Conservation (phyloP, 2,113 vertebrate genomes). For the Leiothrix lutea region DNA sequence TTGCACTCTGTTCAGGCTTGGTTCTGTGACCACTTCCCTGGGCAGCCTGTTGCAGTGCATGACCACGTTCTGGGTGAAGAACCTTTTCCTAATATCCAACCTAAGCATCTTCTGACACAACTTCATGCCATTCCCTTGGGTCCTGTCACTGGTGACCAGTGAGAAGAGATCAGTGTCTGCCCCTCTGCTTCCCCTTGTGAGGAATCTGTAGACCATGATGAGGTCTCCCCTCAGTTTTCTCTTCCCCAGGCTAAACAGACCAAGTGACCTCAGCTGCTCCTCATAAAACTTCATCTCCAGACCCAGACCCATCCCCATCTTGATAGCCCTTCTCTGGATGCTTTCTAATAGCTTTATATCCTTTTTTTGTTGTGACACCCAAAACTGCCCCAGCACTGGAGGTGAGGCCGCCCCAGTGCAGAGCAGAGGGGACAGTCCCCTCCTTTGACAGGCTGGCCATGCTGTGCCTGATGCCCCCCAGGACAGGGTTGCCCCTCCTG, state of each 20-base stretch:
- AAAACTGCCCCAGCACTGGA: rapidly evolving
- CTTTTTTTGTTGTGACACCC: too few species aligned
- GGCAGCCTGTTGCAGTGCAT: neutral
- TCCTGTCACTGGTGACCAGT: neutral
- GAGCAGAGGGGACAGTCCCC: neutral
- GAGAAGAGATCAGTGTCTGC: neutral
- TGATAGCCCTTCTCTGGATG: neutral
- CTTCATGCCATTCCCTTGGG: neutral
- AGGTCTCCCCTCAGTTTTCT: neutral
- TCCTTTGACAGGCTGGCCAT: rapidly evolving
- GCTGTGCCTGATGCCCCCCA: neutral
- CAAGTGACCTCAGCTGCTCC: neutral
- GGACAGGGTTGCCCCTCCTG: neutral
- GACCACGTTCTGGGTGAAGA: neutral
- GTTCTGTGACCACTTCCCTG: neutral
- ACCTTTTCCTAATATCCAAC: neutral
- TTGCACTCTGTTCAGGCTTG: neutral
- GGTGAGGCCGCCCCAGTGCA: rapidly evolving
- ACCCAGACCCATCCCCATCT: neutral
- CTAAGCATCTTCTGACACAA: neutral
- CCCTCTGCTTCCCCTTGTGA: neutral
- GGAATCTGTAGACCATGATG: neutral
- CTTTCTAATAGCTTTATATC: neutral
- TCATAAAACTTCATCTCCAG: neutral
- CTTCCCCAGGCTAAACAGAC: neutral